phyloP scores from a whole-genome alignment of 2,113 vertebrate genomes.

The Pangasianodon gigas region DNA sequence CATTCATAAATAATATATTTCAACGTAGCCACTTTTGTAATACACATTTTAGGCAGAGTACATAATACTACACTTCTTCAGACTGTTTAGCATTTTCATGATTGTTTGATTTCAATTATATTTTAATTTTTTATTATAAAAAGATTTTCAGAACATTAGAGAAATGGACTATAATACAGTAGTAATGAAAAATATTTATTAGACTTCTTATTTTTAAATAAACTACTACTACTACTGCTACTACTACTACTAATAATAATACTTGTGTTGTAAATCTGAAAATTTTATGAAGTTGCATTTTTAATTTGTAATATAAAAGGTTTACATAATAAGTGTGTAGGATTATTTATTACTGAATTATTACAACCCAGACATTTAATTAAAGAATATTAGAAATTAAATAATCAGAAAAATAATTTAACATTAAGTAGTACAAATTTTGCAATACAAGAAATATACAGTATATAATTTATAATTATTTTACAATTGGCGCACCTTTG shows the following conservation, averaged over 20 bases:
- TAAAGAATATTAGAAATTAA: not conserved
- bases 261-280: not conserved
- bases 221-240: not conserved
- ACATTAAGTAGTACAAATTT: not conserved
- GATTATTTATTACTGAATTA: not conserved
- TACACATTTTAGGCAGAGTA: not conserved
- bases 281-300: not conserved
- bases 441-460: not conserved
- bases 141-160: not conserved
- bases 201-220: not conserved
- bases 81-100: not conserved
- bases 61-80: not conserved
- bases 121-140: not conserved
- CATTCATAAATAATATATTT: not conserved
- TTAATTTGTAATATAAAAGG: not conserved
- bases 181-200: not conserved
- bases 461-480: not conserved
- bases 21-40: not conserved
- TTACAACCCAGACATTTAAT: not conserved
- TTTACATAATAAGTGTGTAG: not conserved
- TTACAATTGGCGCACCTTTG: not conserved
- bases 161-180: not conserved
- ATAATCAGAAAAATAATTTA: not conserved
- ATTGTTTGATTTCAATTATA: not conserved
- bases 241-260: not conserved